Base-by-base conservation (phyloP, 2,113 vertebrate species). In the Anhinga anhinga region DNA sequence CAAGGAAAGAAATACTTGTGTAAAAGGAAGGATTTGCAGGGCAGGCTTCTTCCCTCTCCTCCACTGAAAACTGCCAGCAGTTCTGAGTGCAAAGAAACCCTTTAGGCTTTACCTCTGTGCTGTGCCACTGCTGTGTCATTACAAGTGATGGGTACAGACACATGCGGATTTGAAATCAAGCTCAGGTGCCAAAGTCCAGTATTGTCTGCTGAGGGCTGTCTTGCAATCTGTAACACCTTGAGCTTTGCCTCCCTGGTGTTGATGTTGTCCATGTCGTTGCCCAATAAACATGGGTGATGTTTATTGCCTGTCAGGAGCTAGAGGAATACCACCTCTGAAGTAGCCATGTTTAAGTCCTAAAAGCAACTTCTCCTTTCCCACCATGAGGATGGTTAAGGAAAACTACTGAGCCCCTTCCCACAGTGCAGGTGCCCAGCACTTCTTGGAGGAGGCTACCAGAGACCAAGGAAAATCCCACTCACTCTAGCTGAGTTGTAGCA, bases 161-260 rank as follows among this genome's bases (percentile, higher is more conserved):
- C 36, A 10, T 0, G 0, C 0, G 1, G 49, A 45, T 32, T 36
- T 59, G 52, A 53, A 69, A 62, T 45, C 40, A 52, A 26, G 20
- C 27, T 50, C 59, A 53, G 38, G 11, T 2, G 2, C 29, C 65
- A 18, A 65, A 72, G 36, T 30, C 50, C 44, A 29, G 7, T 19
- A 22, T 7, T 47, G 7, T 56, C 40, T 65, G 20, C 62, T 71
- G 67, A 83, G 49, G 17, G 5, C 6, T 74, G 15, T n/a, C 42
- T 52, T 7, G 15, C 45, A 23, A 25, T 15, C 18, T 27, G 11
- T 40, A 45, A 30, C 47, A 92, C 29, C 42, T 65, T 1, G 1
- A 30, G 23, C 45, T 84, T 25, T 71, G 30, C 38, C 45, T 72
- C 49, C 10, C 30, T 80, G 14, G 3, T 52, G 11, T 3, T 85